Conservation (phyloP, 2,113 vertebrate genomes). For the Platysternon megacephalum region DNA sequence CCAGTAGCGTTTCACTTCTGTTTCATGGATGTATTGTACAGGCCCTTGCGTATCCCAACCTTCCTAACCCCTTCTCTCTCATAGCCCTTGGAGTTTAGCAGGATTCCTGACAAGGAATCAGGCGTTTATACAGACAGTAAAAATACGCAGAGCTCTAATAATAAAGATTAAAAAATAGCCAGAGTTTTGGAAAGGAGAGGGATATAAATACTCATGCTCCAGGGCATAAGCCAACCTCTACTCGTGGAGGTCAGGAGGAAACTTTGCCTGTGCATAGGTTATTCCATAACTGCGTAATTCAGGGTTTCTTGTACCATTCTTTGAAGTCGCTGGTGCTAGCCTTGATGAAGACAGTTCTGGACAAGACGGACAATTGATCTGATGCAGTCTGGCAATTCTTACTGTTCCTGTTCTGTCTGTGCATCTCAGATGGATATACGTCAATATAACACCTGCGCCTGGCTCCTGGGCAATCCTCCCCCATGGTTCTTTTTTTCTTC, state of each 20-base stretch:
- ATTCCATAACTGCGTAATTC: not conserved
- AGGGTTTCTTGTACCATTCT: not conserved
- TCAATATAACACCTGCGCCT: not conserved
- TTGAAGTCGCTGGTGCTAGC: not conserved
- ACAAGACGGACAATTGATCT: not conserved
- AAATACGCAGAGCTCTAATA: not conserved
- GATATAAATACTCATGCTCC: not conserved
- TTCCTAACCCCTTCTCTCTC: not conserved
- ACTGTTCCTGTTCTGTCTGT: not conserved
- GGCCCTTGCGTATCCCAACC: not conserved
- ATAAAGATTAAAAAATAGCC: not conserved
- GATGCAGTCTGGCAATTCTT: not conserved
- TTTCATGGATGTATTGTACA: not conserved
- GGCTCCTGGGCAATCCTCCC: not conserved
- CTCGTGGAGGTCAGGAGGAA: not conserved
- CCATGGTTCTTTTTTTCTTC: not conserved
- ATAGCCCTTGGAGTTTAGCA: not conserved
- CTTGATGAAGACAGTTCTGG: not conserved
- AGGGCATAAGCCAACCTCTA: not conserved
- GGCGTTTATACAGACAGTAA: not conserved
- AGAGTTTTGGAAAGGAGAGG: not conserved
- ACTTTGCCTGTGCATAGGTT: not conserved
- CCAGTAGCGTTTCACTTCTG: not conserved
- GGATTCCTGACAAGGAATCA: not conserved
- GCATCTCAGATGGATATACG: not conserved